phyloP scores from a whole-genome alignment of 2,888 invertebrate species.

The Pseudoips prasinana region DNA sequence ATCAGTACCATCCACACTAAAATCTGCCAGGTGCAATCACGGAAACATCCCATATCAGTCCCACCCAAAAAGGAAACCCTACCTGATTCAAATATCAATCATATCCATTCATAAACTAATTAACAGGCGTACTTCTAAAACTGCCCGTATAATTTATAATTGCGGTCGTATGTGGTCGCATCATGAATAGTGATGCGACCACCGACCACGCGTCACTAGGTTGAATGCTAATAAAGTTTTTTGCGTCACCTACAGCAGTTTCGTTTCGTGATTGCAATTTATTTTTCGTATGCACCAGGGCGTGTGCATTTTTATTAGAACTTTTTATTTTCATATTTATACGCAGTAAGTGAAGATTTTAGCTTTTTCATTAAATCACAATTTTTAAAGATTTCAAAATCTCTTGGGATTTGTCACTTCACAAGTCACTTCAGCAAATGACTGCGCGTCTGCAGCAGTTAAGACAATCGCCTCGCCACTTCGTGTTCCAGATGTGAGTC shows the following conservation, averaged over 20 bases:
- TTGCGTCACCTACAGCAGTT: constrained; percentile 48
- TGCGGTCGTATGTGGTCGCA: constrained; percentile 22
- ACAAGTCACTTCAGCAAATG: too few species aligned
- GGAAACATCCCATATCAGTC: too few species aligned
- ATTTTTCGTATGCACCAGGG: constrained; percentile 28
- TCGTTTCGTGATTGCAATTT: constrained; percentile 33
- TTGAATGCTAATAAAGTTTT: constrained; percentile 36
- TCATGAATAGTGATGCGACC: constrained; percentile 39
- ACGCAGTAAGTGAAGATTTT: too few species aligned
- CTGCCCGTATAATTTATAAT: constrained; percentile 38
- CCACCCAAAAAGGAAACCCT: too few species aligned
- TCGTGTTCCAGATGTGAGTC: too few species aligned
- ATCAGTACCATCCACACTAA: too few species aligned
- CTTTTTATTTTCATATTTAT: background rate
- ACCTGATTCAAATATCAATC: constrained; percentile 24
- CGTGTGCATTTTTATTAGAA: constrained; percentile 20
- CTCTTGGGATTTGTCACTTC: too few species aligned
- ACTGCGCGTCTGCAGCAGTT: too few species aligned
- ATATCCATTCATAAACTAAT: constrained; percentile 25
- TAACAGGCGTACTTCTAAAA: constrained; percentile 31
- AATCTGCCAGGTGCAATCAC: too few species aligned
- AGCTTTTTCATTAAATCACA: too few species aligned
- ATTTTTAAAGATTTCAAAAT: too few species aligned
- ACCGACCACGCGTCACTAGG: constrained; percentile 32
- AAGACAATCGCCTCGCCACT: too few species aligned